Evolutionary conservation across 1,140 invertebrate genomes (phyloP).

Genomic region (Akabosia matsudoensis): DNA sequence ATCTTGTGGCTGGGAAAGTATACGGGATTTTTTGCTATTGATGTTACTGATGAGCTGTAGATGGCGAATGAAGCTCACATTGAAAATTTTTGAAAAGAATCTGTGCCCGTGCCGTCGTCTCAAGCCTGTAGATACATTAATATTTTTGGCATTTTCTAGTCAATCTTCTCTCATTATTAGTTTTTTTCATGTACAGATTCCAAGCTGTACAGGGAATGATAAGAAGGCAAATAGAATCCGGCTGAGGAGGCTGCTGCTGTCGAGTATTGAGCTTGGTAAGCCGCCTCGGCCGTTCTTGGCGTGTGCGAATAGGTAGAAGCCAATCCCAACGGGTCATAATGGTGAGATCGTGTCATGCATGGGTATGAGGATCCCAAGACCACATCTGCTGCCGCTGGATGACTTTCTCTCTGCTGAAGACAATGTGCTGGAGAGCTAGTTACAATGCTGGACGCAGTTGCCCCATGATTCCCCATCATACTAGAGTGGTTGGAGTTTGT

Average conservation of each 20-base stretch:
- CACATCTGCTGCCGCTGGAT: slow-evolving; percentile 43
- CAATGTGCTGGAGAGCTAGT: slow-evolving; percentile 59
- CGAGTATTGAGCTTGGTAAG: slow-evolving; percentile 54
- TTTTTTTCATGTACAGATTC: slow-evolving; percentile 36
- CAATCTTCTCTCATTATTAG: background rate
- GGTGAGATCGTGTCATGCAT: slow-evolving; percentile 61
- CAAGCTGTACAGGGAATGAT: slow-evolving; percentile 31
- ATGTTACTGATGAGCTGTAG: no score
- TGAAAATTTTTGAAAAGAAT: no score
- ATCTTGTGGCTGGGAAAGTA: no score
- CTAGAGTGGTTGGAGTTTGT: slow-evolving; percentile 48
- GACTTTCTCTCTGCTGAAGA: slow-evolving; percentile 63
- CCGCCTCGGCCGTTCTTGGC: slow-evolving; percentile 61
- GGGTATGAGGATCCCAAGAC: slow-evolving; percentile 57
- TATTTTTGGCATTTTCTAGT: no score
- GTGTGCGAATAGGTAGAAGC: slow-evolving; percentile 61
- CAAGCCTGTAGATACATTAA: no score
- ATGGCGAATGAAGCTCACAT: no score
- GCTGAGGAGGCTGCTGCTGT: slow-evolving; percentile 29
- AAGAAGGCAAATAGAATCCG: slow-evolving; percentile 35
- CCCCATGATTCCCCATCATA: slow-evolving; percentile 51
- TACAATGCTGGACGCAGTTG: slow-evolving; percentile 52
- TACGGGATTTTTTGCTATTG: no score
- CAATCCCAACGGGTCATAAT: slow-evolving; percentile 66
- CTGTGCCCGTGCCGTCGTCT: no score